These are phyloP conservation scores for Tetramorium bicarinatum DNA, from an alignment of 2,888 invertebrate genomes.

Conservation along the genomic window DNA sequence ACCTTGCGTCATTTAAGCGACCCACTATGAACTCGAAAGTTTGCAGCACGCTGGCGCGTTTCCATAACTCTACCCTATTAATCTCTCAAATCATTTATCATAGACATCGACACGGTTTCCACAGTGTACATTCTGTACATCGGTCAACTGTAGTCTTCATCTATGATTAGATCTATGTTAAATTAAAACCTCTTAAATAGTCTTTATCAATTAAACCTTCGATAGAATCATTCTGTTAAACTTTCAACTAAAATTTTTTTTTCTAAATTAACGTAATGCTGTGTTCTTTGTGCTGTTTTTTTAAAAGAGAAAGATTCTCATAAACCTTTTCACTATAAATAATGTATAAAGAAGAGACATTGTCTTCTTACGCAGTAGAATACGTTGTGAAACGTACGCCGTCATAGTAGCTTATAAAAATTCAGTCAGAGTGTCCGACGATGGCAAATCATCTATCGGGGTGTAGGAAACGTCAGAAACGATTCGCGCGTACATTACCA, in stretches of 20 bases:
- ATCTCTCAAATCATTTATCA: constrained; percentile 47
- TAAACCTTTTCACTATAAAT: neutral
- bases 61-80: constrained; percentile 54
- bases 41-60: constrained; percentile 59
- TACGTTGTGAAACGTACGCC: neutral
- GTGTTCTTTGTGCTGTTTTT: neutral
- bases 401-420: neutral
- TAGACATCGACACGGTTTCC: constrained; percentile 58
- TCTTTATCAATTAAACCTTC: neutral
- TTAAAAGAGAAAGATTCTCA: neutral
- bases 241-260: neutral
- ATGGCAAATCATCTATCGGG: constrained; percentile 48
- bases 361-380: neutral
- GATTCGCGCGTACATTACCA: constrained; percentile 78
- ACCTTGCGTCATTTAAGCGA: constrained; percentile 77
- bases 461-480: constrained; percentile 71
- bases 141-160: neutral
- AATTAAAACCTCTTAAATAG: constrained; percentile 1
- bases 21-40: constrained; percentile 73
- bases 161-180: constrained; percentile 33
- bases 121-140: constrained; percentile 58
- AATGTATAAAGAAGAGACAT: neutral
- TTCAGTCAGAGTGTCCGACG: neutral
- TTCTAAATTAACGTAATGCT: neutral
- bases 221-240: neutral